Conservation (phyloP, 2,113 vertebrate species). For the Crotophaga sulcirostris region DNA sequence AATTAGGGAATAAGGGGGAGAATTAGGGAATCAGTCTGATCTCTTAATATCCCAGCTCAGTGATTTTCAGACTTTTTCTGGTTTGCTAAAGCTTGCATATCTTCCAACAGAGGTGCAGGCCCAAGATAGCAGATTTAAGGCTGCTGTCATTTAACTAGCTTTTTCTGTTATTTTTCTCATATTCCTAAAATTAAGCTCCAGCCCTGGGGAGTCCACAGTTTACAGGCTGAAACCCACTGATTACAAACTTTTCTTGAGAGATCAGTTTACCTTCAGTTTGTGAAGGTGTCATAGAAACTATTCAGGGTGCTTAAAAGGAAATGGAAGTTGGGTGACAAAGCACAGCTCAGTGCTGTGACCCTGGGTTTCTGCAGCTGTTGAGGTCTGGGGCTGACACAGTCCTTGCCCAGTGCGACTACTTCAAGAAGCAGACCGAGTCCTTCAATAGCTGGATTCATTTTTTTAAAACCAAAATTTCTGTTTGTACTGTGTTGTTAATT, state of each 20-base stretch:
- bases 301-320: neutral
- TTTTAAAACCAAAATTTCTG: neutral
- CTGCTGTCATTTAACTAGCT: neutral
- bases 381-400: neutral
- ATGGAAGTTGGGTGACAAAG: neutral
- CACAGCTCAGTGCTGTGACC: neutral
- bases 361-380: neutral
- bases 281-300: neutral
- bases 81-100: neutral
- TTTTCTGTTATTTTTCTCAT: neutral
- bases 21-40: neutral
- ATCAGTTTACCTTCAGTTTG: neutral
- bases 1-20: neutral
- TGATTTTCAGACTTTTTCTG: neutral
- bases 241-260: neutral
- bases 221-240: neutral
- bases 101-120: neutral
- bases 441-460: neutral
- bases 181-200: neutral
- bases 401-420: neutral
- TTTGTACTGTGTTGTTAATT: neutral
- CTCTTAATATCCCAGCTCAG: neutral
- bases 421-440: neutral
- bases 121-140: neutral
- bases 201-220: neutral